These are phyloP conservation scores for Australoheros facetus DNA, from an alignment of 2,797 vertebrate genomes.

Conservation along the genomic window DNA sequence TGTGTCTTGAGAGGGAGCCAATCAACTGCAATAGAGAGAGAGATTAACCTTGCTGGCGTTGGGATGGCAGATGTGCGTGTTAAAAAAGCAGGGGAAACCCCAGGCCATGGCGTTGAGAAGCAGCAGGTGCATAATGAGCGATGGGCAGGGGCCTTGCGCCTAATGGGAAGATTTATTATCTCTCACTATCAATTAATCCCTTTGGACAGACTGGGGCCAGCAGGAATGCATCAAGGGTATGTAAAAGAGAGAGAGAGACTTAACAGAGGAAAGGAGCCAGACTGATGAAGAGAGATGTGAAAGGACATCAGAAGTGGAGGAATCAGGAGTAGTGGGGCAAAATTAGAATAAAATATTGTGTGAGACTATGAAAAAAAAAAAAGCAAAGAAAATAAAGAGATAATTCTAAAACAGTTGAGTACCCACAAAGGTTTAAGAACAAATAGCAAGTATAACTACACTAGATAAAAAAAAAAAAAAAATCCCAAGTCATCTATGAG, in stretches of 20 bases:
- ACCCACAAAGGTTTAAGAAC: constrained; percentile 15
- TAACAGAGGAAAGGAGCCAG: constrained; percentile 30
- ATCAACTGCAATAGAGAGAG: constrained; percentile 41
- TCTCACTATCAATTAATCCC: constrained; percentile 84
- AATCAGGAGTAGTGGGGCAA: constrained; percentile 32
- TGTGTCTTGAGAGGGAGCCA: constrained; percentile 24
- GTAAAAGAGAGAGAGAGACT: constrained; percentile 55
- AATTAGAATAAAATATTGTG: constrained; percentile 36
- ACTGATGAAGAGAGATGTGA: constrained; percentile 55
- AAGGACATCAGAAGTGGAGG: constrained; percentile 46
- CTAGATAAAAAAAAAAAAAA: constrained; percentile 14
- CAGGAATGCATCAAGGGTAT: constrained; percentile 69
- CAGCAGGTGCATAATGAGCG: constrained; percentile 76
- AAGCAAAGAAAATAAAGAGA: constrained; percentile 22
- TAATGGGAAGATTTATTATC: constrained; percentile 85
- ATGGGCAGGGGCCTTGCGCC: constrained; percentile 71
- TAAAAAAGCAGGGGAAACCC: constrained; percentile 70
- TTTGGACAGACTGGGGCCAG: constrained; percentile 69
- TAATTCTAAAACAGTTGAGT: constrained; percentile 27
- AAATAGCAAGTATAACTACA: constrained; percentile 14
- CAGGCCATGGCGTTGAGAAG: constrained; percentile 66
- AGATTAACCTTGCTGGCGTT: constrained; percentile 75
- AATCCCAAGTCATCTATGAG: neutral
- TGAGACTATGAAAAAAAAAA: constrained; percentile 19
- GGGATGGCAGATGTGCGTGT: constrained; percentile 62